Evolutionary conservation across 2,888 invertebrate genomes (phyloP).

Genomic region (Diabrotica balteata): DNA sequence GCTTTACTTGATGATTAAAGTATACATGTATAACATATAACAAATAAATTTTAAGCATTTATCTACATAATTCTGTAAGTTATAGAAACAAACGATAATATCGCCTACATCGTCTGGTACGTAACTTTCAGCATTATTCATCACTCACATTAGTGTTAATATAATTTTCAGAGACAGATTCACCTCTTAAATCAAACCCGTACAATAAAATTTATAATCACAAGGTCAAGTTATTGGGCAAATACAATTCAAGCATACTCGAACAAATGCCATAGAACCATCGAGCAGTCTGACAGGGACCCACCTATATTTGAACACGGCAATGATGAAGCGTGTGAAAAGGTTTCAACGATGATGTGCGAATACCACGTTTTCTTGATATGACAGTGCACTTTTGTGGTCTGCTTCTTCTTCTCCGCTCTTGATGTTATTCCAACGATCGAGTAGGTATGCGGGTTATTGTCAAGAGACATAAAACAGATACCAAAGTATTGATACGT

Average conservation of each 20-base stretch:
- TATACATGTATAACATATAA: too few relatives aligned
- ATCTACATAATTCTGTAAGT: too few relatives aligned
- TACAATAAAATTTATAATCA: constrained; percentile 22
- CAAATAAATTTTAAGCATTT: too few relatives aligned
- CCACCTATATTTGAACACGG: constrained; percentile 52
- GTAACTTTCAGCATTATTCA: too few relatives aligned
- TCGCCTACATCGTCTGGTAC: too few relatives aligned
- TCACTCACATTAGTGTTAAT: too few relatives aligned
- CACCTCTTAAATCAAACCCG: not conserved
- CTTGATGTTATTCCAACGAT: constrained; percentile 32
- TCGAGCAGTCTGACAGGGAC: constrained; percentile 51
- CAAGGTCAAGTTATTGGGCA: constrained; percentile 42
- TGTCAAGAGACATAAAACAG: not conserved
- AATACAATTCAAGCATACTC: constrained; percentile 38
- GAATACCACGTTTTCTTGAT: constrained; percentile 48
- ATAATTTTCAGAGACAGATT: too few relatives aligned
- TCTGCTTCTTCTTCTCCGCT: constrained; percentile 28
- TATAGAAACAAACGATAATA: too few relatives aligned
- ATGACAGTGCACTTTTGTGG: constrained; percentile 46
- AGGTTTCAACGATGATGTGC: constrained; percentile 47
- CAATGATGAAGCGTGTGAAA: constrained; percentile 52
- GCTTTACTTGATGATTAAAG: too few relatives aligned
- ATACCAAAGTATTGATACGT: too few relatives aligned
- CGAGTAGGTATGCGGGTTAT: constrained; percentile 37
- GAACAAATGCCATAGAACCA: constrained; percentile 42